Percentiles rank a stretch among this genome's conserved stretches.
These are phyloP conservation scores for Nemoura dubitans DNA, from an alignment of 2,888 invertebrate species.

Conservation along the genomic window DNA sequence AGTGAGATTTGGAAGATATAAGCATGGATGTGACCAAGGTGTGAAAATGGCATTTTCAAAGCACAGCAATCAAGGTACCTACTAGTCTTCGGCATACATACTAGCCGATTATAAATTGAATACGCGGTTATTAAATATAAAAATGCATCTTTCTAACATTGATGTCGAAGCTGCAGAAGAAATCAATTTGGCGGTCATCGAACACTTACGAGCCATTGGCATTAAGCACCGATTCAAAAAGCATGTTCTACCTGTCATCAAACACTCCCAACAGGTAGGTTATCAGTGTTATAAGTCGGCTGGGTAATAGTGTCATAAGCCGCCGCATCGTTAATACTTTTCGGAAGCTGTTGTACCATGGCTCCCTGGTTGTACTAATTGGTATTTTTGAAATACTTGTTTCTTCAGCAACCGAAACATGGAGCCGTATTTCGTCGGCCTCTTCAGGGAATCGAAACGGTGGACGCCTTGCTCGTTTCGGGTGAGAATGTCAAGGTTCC, in stretches of 20 bases:
- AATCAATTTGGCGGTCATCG: slow-evolving; percentile 67
- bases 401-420: slow-evolving; percentile 49
- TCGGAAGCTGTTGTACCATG: too few species aligned
- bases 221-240: slow-evolving; percentile 78
- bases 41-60: not conserved
- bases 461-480: slow-evolving; percentile 70
- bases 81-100: too few species aligned
- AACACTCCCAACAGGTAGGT: slow-evolving; percentile 52
- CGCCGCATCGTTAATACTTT: too few species aligned
- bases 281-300: too few species aligned
- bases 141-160: slow-evolving; percentile 67
- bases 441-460: slow-evolving; percentile 64
- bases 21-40: not conserved
- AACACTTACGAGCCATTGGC: slow-evolving; percentile 74
- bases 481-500: slow-evolving; percentile 78
- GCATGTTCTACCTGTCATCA: slow-evolving; percentile 63
- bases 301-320: too few species aligned
- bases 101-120: too few species aligned
- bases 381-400: too few species aligned
- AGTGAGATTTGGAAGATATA: not conserved
- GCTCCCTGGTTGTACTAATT: too few species aligned
- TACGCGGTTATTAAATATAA: slow-evolving; percentile 50
- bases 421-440: slow-evolving; percentile 65
- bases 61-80: too few species aligned
- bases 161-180: slow-evolving; percentile 66